phyloP scores from a whole-genome alignment of 2,797 vertebrate species.

The Simalia tracyae region DNA sequence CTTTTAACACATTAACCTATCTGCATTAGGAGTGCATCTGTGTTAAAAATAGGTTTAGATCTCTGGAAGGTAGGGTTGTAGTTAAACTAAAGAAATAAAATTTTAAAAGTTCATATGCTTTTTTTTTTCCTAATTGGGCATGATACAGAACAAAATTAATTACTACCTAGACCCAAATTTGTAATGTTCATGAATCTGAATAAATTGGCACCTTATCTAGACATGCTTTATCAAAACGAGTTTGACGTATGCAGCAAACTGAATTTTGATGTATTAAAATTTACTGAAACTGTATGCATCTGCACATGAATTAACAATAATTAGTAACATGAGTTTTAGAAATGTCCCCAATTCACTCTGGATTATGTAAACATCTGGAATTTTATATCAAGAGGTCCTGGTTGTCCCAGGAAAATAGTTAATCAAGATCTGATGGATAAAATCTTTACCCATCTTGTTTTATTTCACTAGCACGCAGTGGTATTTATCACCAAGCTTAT shows the following conservation, averaged over 20 bases:
- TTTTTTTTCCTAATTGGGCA: conserved; percentile 10
- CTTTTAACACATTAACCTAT: neutral
- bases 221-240: conserved; percentile 23
- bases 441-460: neutral
- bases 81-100: neutral
- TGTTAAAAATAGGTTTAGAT: neutral
- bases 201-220: conserved; percentile 23
- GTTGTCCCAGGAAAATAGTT: conserved; percentile 17
- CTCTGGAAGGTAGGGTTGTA: neutral
- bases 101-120: neutral
- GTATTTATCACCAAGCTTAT: neutral
- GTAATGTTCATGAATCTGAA: conserved; percentile 9
- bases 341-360: neutral
- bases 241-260: conserved; percentile 16
- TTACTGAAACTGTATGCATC: conserved; percentile 6
- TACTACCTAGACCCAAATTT: conserved; percentile 11
- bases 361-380: conserved; percentile 33
- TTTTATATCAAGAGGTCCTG: conserved; percentile 3
- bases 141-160: conserved; percentile 23
- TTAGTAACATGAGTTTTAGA: conserved; percentile 13
- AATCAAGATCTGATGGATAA: conserved; percentile 13
- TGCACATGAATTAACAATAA: conserved; percentile 15
- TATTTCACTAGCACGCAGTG: neutral
- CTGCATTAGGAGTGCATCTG: neutral
- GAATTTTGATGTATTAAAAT: conserved; percentile 9